phyloP scores from a whole-genome alignment of 1,140 invertebrate genomes.

The Platyscapa corneri region DNA sequence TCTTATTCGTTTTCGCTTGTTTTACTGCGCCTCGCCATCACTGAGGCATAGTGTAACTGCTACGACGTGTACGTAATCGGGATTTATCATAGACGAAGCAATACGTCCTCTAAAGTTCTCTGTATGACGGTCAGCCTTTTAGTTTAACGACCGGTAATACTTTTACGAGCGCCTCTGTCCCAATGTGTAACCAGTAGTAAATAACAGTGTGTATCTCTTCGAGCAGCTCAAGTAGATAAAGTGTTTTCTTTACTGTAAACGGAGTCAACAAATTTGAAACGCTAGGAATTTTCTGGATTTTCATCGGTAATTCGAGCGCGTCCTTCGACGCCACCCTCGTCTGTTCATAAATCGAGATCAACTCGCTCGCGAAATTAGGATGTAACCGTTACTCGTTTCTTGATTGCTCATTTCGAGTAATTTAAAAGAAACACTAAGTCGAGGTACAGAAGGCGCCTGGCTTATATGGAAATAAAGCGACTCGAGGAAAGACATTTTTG shows the following conservation, averaged over 20 bases:
- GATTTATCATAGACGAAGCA: background rate
- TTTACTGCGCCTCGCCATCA: background rate
- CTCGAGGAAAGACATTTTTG: background rate
- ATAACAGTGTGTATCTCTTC: background rate
- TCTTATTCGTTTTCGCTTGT: background rate
- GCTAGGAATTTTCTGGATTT: background rate
- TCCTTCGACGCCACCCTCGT: too few relatives aligned
- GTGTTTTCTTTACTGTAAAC: background rate
- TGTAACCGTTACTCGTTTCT: too few relatives aligned
- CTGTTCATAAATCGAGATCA: too few relatives aligned
- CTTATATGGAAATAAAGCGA: too few relatives aligned
- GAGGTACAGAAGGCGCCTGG: too few relatives aligned
- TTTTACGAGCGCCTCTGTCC: background rate
- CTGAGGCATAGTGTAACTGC: background rate
- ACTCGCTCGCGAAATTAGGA: too few relatives aligned
- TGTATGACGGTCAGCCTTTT: background rate
- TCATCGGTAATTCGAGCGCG: background rate
- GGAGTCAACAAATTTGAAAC: background rate
- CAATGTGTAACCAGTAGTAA: background rate
- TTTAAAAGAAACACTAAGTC: too few relatives aligned
- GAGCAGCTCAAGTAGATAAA: background rate
- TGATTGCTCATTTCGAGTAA: too few relatives aligned
- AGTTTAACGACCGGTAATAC: background rate
- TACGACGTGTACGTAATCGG: background rate
- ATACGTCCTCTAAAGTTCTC: background rate